These are phyloP conservation scores for Aurelia coerulea DNA, from an alignment of 30 jellyfish, hydroid and myxozoan genomes.

Conservation along the genomic window DNA sequence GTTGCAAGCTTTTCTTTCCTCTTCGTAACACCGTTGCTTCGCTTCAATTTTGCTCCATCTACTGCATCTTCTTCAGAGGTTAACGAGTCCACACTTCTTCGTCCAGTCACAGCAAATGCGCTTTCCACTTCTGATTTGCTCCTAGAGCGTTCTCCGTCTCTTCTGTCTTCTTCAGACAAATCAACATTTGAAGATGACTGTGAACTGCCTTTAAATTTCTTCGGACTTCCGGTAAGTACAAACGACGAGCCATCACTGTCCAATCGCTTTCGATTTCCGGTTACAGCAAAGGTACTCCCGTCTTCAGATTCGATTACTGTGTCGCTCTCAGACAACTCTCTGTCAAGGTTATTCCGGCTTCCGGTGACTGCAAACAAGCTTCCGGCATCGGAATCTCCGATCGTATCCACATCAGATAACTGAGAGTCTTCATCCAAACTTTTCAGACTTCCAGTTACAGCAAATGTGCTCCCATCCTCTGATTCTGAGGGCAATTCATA, in stretches of 20 bases:
- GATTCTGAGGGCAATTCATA: background rate
- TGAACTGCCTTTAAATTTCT: background rate
- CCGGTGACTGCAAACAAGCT: background rate
- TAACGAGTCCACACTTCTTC: conserved; percentile 24
- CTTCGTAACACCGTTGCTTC: background rate
- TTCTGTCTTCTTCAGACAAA: background rate
- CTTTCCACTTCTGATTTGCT: conserved; percentile 24
- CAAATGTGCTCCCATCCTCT: conserved; percentile 43
- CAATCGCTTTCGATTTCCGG: conserved; percentile 33
- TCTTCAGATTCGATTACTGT: conserved; percentile 30
- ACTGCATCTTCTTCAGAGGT: conserved; percentile 17
- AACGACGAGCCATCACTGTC: conserved; percentile 55
- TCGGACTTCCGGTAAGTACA: conserved; percentile 46
- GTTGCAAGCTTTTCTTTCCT: conserved; percentile 28
- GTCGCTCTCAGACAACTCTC: conserved; percentile 22
- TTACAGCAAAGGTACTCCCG: conserved; percentile 44
- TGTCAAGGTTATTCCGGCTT: background rate
- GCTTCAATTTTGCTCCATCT: background rate
- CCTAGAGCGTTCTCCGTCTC: background rate
- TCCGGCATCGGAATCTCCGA: conserved; percentile 32
- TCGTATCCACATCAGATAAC: conserved; percentile 10
- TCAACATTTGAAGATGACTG: conserved; percentile 1
- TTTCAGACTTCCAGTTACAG: conserved; percentile 18
- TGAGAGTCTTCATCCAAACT: background rate
- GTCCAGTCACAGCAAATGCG: conserved; percentile 55